Conservation (phyloP, 2,888 invertebrate genomes). For the Hololepta plana region DNA sequence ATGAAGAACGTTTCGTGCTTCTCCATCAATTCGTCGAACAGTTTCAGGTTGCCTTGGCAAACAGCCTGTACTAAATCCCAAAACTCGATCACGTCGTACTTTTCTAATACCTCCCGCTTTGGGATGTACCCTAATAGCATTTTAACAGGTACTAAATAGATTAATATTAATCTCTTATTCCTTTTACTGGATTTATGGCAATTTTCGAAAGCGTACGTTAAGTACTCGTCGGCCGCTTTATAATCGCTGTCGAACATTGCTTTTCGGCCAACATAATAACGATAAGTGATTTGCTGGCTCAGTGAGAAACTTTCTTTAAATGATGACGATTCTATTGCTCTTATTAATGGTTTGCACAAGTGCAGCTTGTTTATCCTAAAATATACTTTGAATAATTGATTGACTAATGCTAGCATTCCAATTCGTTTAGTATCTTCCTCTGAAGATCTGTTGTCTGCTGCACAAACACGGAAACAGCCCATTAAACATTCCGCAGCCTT, state of each 20-base stretch:
- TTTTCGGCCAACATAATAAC: slow-evolving; percentile 92
- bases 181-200: slow-evolving; percentile 65
- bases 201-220: slow-evolving; percentile 83
- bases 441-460: slow-evolving; percentile 80
- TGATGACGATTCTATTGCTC: slow-evolving; percentile 87
- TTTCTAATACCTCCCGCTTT: slow-evolving; percentile 56
- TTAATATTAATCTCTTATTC: slow-evolving; percentile 84
- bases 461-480: slow-evolving; percentile 87
- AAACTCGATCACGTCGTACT: slow-evolving; percentile 83
- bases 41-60: slow-evolving; percentile 72
- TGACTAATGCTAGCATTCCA: slow-evolving; percentile 91
- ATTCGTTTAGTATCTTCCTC: slow-evolving; percentile 86
- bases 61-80: slow-evolving; percentile 77
- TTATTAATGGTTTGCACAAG: slow-evolving; percentile 82
- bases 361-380: slow-evolving; percentile 72
- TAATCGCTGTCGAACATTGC: slow-evolving; percentile 98
- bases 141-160: slow-evolving; percentile 91
- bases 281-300: slow-evolving; percentile 90
- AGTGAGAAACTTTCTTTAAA: slow-evolving; percentile 79
- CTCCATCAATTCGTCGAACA: slow-evolving; percentile 68
- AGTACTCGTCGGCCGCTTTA: slow-evolving; percentile 76
- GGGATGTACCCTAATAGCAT: slow-evolving; percentile 95
- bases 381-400: slow-evolving; percentile 86
- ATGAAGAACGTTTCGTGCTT: slow-evolving; percentile 86
- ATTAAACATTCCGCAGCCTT: slow-evolving; percentile 88